A percentile compares a stretch with the other conserved stretches of the same genome.
These are phyloP conservation scores for Etheostoma spectabile DNA, from an alignment of 2,113 vertebrate genomes.

Conservation along the genomic window DNA sequence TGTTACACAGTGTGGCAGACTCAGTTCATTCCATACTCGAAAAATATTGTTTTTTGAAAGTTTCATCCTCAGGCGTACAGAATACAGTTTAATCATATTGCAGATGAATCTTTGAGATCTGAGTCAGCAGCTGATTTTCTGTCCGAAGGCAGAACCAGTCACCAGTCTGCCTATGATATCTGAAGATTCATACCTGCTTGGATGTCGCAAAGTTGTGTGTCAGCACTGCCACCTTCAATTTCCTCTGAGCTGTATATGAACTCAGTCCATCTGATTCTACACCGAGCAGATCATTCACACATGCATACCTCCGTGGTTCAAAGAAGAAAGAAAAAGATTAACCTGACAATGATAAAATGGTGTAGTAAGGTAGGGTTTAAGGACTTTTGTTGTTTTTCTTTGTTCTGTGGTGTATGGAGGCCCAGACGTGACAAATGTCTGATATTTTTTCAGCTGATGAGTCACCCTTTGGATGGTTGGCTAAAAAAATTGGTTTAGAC, in stretches of 20 bases:
- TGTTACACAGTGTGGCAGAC: no score
- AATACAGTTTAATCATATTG: no score
- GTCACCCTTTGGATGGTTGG: not conserved
- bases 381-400: not conserved
- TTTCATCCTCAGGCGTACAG: no score
- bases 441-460: not conserved
- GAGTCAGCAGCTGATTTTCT: not conserved
- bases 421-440: not conserved
- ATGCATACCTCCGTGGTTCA: conserved; percentile 1
- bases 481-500: not conserved
- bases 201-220: conserved; percentile 14
- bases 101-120: no score
- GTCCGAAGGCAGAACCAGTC: not conserved
- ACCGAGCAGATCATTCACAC: conserved; percentile 24
- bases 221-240: conserved; percentile 46
- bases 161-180: conserved; percentile 11
- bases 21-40: no score
- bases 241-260: conserved; percentile 32
- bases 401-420: not conserved
- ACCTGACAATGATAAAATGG: conserved; percentile 16
- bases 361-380: conserved; percentile 2
- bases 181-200: conserved; percentile 18
- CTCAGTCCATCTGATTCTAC: conserved; percentile 8
- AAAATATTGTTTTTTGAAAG: no score
- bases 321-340: not conserved